Evolutionary conservation across 2,888 invertebrate species (phyloP).

Genomic region (Drosophila hawaiiensis): DNA sequence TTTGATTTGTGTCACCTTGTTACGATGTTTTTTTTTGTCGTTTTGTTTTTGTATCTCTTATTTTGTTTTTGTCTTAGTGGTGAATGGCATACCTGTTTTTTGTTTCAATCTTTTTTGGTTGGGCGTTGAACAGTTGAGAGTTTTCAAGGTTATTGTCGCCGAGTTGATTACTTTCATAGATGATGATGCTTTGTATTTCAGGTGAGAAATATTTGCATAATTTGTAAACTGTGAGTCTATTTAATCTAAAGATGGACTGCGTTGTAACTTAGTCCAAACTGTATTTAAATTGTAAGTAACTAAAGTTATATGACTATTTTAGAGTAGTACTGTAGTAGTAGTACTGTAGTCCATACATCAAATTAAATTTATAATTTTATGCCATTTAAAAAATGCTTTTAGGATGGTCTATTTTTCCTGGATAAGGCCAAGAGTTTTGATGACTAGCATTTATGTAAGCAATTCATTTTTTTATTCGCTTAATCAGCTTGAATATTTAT

Average conservation of each 20-base stretch:
- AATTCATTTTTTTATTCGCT: neutral
- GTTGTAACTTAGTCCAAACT: neutral
- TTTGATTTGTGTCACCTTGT: conserved; percentile 73
- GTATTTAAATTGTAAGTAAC: neutral
- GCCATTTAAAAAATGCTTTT: neutral
- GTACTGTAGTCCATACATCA: no score
- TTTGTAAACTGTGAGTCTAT: neutral
- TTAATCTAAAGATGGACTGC: neutral
- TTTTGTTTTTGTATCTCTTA: conserved; percentile 14
- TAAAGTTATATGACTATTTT: neutral
- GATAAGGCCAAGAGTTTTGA: neutral
- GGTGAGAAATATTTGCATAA: neutral
- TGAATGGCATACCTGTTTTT: conserved; percentile 60
- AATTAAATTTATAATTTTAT: neutral
- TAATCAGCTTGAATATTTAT: conserved; percentile 17
- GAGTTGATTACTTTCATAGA: neutral
- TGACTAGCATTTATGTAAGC: neutral
- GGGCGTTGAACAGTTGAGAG: conserved; percentile 39
- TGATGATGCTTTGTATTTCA: neutral
- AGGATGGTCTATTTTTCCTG: neutral
- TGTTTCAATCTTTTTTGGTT: conserved; percentile 38
- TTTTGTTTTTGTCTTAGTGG: conserved; percentile 22
- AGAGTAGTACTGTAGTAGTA: no score
- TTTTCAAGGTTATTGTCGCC: conserved; percentile 44
- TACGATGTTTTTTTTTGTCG: conserved; percentile 12